Evolutionary conservation across 2,888 invertebrate species (phyloP).

Genomic region (Alviniconcha strummeri): DNA sequence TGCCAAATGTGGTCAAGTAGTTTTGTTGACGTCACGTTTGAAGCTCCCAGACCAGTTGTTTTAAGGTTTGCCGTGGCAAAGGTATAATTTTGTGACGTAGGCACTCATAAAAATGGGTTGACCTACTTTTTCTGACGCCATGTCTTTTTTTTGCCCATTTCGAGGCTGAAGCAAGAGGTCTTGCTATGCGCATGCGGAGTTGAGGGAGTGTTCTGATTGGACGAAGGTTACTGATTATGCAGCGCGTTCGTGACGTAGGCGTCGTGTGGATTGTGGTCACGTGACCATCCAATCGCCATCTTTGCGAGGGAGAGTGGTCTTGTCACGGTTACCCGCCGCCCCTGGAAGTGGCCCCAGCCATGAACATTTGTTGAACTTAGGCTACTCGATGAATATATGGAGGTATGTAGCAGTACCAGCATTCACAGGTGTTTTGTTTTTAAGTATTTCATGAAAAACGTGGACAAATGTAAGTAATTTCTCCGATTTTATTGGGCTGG

Average conservation of each 20-base stretch:
- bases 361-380: slow-evolving; percentile 14
- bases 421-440: neutral
- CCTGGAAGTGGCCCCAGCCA: slow-evolving; percentile 30
- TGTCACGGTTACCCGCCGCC: slow-evolving; percentile 11
- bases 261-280: slow-evolving; percentile 48
- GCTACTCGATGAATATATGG: neutral
- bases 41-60: neutral
- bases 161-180: slow-evolving; percentile 27
- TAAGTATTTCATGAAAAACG: too few relatives aligned
- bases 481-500: too few relatives aligned
- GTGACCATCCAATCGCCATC: slow-evolving; percentile 58
- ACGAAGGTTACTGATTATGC: slow-evolving; percentile 48
- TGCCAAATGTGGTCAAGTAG: too few relatives aligned
- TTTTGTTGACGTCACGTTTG: neutral
- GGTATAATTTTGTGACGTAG: neutral
- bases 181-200: slow-evolving; percentile 31
- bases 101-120: neutral
- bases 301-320: slow-evolving; percentile 43
- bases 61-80: neutral
- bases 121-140: slow-evolving; percentile 35
- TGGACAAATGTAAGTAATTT: too few relatives aligned
- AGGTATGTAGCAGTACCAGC: neutral
- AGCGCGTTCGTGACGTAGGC: slow-evolving; percentile 55
- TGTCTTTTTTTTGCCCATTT: slow-evolving; percentile 28
- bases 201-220: slow-evolving; percentile 40